These are phyloP conservation scores for Trichopoda pennipes DNA, from an alignment of 2,888 invertebrate species.

Conservation along the genomic window DNA sequence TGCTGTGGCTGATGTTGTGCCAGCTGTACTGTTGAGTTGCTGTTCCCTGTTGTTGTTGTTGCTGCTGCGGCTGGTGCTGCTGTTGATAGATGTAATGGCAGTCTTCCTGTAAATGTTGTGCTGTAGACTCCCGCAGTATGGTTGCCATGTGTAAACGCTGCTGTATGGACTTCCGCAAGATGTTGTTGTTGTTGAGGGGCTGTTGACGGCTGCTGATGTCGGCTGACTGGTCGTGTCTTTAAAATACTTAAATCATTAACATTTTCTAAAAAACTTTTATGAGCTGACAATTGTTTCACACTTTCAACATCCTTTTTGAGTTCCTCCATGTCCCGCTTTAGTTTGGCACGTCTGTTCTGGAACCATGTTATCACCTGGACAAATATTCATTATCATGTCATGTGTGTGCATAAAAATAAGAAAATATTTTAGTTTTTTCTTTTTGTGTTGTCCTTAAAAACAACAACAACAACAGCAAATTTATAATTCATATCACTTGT, in stretches of 20 bases:
- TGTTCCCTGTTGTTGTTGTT: constrained; percentile 28
- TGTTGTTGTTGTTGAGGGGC: constrained; percentile 59
- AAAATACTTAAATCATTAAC: constrained; percentile 94
- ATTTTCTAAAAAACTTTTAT: constrained; percentile 94
- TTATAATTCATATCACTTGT: background rate
- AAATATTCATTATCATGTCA: constrained; percentile 26
- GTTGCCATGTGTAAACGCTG: constrained; percentile 67
- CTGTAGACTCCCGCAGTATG: constrained; percentile 65
- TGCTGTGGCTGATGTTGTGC: constrained; percentile 48
- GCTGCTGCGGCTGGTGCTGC: constrained; percentile 53
- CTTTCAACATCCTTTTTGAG: constrained; percentile 97
- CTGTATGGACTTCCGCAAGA: constrained; percentile 64
- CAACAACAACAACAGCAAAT: background rate
- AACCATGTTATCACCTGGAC: constrained; percentile 96
- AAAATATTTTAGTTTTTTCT: constrained; percentile 25
- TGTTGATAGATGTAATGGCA: constrained; percentile 48
- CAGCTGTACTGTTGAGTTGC: constrained; percentile 45
- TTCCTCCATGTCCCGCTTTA: constrained; percentile 98
- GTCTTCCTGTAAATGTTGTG: constrained; percentile 50
- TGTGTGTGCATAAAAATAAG: constrained; percentile 21
- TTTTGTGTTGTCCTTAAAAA: background rate
- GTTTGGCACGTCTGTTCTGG: constrained; percentile 95
- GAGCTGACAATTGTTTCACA: constrained; percentile 92
- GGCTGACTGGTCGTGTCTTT: constrained; percentile 90
- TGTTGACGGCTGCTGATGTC: constrained; percentile 73